phyloP scores from a whole-genome alignment of 2,797 vertebrate genomes.

The Poecilia wingei region DNA sequence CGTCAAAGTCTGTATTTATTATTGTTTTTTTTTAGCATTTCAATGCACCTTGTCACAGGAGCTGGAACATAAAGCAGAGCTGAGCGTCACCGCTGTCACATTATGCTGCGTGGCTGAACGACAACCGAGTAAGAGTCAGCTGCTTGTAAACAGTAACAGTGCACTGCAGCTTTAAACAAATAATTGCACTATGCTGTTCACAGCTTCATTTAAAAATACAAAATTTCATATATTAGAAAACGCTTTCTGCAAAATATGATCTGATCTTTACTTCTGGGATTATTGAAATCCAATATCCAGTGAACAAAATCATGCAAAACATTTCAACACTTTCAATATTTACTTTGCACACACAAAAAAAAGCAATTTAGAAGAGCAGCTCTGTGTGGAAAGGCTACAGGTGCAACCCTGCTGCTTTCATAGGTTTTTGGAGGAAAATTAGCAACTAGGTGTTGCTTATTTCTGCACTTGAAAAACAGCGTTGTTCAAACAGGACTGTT shows the following conservation, averaged over 20 bases:
- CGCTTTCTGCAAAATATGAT: neutral
- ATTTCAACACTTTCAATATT: neutral
- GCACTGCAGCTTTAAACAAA: neutral
- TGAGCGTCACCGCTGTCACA: neutral
- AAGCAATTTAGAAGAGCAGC: neutral
- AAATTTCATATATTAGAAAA: neutral
- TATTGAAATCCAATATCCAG: neutral
- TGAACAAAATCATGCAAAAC: neutral
- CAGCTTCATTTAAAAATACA: neutral
- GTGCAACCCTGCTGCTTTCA: neutral
- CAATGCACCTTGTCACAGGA: neutral
- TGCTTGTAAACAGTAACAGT: neutral
- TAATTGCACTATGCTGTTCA: neutral
- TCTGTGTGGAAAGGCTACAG: neutral
- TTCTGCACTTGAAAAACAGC: neutral
- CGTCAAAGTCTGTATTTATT: neutral
- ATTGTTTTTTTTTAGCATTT: neutral
- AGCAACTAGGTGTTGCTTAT: neutral
- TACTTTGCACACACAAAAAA: neutral
- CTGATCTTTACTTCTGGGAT: neutral
- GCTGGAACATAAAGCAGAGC: neutral
- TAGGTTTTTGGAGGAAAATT: neutral
- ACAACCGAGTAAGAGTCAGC: neutral
- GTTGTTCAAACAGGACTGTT: neutral
- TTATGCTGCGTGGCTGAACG: neutral